phyloP scores from a whole-genome alignment of 2,797 vertebrate species.

The Dendrocincla fuliginosa region DNA sequence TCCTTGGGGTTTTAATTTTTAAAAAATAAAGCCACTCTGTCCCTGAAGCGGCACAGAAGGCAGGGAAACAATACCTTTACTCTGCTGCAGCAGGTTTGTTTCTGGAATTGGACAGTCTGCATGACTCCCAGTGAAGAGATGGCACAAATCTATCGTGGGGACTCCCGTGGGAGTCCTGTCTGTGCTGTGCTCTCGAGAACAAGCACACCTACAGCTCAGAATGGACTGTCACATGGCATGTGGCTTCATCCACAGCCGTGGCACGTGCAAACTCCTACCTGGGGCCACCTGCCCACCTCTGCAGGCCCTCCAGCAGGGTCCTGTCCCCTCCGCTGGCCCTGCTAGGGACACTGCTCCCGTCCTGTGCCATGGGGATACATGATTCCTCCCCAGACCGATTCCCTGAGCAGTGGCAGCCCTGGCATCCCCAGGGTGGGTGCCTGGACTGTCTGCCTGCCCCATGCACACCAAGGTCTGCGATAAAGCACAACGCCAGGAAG shows the following conservation, averaged over 20 bases:
- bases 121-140: not conserved
- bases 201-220: not conserved
- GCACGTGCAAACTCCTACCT: accelerated
- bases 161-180: not conserved
- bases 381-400: not conserved
- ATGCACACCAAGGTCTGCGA: accelerated
- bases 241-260: not conserved
- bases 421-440: not conserved
- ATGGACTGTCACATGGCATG: accelerated
- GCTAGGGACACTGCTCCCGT: not conserved
- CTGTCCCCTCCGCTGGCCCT: not conserved
- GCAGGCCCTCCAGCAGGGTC: not conserved
- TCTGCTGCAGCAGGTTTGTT: not conserved
- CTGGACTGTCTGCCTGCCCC: accelerated
- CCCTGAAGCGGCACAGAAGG: not conserved
- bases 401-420: not conserved
- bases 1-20: not conserved
- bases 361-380: accelerated
- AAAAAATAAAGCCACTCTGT: not conserved
- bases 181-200: not conserved
- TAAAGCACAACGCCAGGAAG: not conserved
- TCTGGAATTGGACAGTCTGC: not conserved
- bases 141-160: not conserved
- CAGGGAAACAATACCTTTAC: not conserved
- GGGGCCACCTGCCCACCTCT: not conserved